Base-by-base conservation (phyloP, 2,888 invertebrate genomes). In the Drosophila engyochracea region DNA sequence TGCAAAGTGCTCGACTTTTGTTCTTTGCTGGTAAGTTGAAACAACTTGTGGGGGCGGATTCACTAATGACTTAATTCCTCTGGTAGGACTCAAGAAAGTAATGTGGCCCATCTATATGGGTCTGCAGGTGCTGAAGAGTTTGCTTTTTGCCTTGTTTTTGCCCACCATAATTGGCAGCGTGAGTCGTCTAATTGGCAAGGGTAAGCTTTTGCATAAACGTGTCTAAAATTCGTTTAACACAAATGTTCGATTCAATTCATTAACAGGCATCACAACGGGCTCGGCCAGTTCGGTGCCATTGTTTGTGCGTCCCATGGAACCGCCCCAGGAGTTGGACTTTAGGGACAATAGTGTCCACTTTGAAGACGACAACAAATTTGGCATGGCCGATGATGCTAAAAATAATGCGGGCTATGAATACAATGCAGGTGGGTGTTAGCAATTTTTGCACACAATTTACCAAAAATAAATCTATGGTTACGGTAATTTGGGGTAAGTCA, bases 171-270 rank as follows among this genome's bases (percentile, higher is more conserved):
- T 97, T 76, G 97, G 97, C 63, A 96, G 97, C 83, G 95, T 97
- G 68, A 97, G 97, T 61, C 97, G 97, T 93, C 95, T 97, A 74
- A 95, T 97, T 69, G 97, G 97, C 67, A 97, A 97, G 95, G 97
- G 97, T 95, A 93, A 91, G 91, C 59, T 58, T 19, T 22, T 22
- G 30, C 4, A 28, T 41, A 16, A 58, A 16, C 10, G 4, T 58
- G 12, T n/a, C 16, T 9, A 7, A 16, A 49, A 35, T 35, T 10
- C 9, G 39, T 28, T 59, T 57, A 57, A 41, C 30, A n/a, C 12
- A 39, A 7, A 16, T 58, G 12, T n/a, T 25, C n/a, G 16, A 28
- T 31, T 39, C 28, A n/a, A 14, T 59, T 63, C n/a, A 30, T 79
- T 55, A 74, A 16, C 35, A 94, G 94, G 93, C 37, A 91, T 93